Evolutionary conservation across 2,113 vertebrate species (phyloP).

Genomic region (Plecotus auritus): DNA sequence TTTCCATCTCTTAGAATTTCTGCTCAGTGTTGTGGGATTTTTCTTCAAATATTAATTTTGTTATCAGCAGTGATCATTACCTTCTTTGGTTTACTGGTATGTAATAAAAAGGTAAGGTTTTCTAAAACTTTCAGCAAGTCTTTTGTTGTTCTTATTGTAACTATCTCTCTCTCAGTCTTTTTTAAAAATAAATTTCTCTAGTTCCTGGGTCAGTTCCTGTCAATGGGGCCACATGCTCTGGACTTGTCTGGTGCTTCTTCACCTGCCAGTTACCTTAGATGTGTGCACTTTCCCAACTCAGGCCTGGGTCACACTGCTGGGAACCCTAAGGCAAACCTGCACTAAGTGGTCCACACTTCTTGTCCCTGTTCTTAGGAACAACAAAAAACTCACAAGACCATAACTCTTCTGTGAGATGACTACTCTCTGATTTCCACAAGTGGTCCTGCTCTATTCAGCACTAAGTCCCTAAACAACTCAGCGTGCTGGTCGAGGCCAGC

Average conservation of each 20-base stretch:
- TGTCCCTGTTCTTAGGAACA: neutral
- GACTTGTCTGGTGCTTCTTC: neutral
- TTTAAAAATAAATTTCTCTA: neutral
- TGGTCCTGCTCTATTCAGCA: neutral
- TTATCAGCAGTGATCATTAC: neutral
- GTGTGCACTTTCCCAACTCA: neutral
- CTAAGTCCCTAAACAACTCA: neutral
- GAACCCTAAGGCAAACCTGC: neutral
- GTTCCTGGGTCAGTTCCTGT: neutral
- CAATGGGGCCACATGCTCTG: neutral
- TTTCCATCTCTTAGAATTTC: neutral
- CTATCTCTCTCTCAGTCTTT: neutral
- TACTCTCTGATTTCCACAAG: neutral
- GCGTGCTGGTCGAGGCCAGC: neutral
- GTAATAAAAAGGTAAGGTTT: neutral
- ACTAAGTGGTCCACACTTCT: neutral
- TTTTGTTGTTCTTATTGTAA: neutral
- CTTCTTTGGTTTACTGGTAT: neutral
- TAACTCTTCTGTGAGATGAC: neutral
- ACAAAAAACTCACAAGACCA: neutral
- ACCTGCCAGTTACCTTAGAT: neutral
- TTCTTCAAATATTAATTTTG: constrained; percentile 21
- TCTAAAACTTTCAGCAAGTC: neutral
- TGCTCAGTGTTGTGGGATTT: neutral
- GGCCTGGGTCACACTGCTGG: neutral